These are phyloP conservation scores for Drosophila gunungcola DNA, from an alignment of 1,140 invertebrate species.

Conservation along the genomic window DNA sequence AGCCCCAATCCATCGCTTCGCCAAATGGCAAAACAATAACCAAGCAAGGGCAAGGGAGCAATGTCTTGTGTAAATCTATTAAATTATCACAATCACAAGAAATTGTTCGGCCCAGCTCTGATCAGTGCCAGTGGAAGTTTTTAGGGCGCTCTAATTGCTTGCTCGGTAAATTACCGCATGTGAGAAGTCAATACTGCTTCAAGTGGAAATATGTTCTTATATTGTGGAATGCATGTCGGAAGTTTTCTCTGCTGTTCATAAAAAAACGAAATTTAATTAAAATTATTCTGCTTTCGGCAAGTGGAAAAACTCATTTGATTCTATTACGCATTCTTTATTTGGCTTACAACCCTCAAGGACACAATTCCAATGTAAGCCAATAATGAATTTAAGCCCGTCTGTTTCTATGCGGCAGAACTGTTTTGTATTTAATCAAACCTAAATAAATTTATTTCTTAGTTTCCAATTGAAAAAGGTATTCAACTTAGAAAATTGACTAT, in stretches of 20 bases:
- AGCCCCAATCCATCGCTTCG: slow-evolving; percentile 18
- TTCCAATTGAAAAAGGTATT: no score
- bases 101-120: slow-evolving; percentile 28
- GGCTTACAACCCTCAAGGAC: no score
- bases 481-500: no score
- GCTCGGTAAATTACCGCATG: slow-evolving; percentile 9
- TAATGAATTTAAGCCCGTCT: no score
- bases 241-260: not conserved
- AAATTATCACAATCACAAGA: slow-evolving; percentile 42
- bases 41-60: slow-evolving; percentile 11
- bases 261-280: slow-evolving; percentile 20
- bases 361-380: no score
- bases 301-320: slow-evolving; percentile 7
- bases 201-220: slow-evolving; percentile 7
- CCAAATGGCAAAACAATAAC: slow-evolving; percentile 47
- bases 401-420: no score
- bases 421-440: no score
- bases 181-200: slow-evolving; percentile 15
- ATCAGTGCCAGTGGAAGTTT: slow-evolving; percentile 28
- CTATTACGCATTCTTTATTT: not conserved
- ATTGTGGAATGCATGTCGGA: not conserved
- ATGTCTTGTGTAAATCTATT: slow-evolving; percentile 45
- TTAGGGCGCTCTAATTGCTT: slow-evolving; percentile 7
- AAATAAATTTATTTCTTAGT: no score
- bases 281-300: slow-evolving; percentile 10